phyloP scores from a whole-genome alignment of 2,888 invertebrate species.

The Habroteleia sp. region DNA sequence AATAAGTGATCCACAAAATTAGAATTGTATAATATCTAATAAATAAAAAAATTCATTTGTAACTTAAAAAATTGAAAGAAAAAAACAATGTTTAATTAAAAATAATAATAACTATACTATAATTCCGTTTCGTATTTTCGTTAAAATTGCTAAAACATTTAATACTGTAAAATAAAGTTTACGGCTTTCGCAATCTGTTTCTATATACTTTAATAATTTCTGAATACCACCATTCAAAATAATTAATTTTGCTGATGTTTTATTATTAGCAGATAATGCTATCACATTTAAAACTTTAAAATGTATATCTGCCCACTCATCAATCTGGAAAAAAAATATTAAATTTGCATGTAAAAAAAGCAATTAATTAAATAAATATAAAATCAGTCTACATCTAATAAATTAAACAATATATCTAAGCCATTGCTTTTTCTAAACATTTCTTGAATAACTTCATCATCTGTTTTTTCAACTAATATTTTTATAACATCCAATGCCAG shows the following conservation, averaged over 20 bases:
- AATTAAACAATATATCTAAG: slow-evolving; percentile 80
- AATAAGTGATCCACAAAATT: slow-evolving; percentile 69
- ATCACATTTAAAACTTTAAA: slow-evolving; percentile 67
- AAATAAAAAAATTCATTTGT: too few species aligned
- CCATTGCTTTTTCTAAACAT: slow-evolving; percentile 82
- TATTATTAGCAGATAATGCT: slow-evolving; percentile 67
- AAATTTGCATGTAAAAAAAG: too few species aligned
- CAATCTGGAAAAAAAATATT: slow-evolving; percentile 63
- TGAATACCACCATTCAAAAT: slow-evolving; percentile 66
- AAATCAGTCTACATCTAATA: too few species aligned
- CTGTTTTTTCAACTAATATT: slow-evolving; percentile 81
- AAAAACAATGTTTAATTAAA: too few species aligned
- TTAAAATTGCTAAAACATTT: slow-evolving; percentile 68
- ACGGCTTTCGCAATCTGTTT: slow-evolving; percentile 51
- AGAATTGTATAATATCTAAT: too few species aligned
- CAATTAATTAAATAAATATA: too few species aligned
- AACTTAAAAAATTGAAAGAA: too few species aligned
- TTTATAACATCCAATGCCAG: slow-evolving; percentile 82
- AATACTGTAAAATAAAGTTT: slow-evolving; percentile 64
- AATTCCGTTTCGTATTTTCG: slow-evolving; percentile 67
- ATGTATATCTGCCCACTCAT: slow-evolving; percentile 70
- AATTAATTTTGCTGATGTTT: slow-evolving; percentile 67
- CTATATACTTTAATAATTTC: slow-evolving; percentile 68
- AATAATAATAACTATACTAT: too few species aligned
- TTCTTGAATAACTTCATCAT: slow-evolving; percentile 82